Evolutionary conservation across 2,797 vertebrate species (phyloP).

Genomic region (Peromyscus nudipes): DNA sequence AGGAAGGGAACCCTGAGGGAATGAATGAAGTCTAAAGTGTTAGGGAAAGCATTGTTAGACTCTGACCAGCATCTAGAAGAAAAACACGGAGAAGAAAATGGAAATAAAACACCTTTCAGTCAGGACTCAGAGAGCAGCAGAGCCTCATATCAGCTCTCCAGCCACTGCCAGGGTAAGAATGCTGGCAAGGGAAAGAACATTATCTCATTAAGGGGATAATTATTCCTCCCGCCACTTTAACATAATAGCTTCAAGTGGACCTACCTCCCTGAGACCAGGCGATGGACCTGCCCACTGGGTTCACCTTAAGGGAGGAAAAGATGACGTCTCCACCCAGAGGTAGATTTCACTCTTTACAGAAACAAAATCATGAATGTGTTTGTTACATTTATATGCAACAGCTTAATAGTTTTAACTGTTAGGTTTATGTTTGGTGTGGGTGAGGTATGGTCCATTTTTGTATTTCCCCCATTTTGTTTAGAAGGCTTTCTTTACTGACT

Average conservation of each 20-base stretch:
- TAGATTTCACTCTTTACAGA: neutral
- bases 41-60: neutral
- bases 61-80: neutral
- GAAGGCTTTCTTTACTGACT: neutral
- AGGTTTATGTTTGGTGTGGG: neutral
- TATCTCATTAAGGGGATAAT: neutral
- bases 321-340: neutral
- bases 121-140: neutral
- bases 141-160: neutral
- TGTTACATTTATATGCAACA: neutral
- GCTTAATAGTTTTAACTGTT: neutral
- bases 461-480: neutral
- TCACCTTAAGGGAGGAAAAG: neutral
- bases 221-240: neutral
- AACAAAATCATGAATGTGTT: neutral
- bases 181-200: neutral
- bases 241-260: neutral
- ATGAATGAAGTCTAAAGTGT: neutral
- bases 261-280: neutral
- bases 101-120: neutral
- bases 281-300: neutral
- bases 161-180: neutral
- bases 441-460: neutral
- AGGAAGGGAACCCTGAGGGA: neutral
- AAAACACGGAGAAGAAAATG: neutral